Conservation (phyloP, 1,140 invertebrate species). For the Drosophila pectinifera region DNA sequence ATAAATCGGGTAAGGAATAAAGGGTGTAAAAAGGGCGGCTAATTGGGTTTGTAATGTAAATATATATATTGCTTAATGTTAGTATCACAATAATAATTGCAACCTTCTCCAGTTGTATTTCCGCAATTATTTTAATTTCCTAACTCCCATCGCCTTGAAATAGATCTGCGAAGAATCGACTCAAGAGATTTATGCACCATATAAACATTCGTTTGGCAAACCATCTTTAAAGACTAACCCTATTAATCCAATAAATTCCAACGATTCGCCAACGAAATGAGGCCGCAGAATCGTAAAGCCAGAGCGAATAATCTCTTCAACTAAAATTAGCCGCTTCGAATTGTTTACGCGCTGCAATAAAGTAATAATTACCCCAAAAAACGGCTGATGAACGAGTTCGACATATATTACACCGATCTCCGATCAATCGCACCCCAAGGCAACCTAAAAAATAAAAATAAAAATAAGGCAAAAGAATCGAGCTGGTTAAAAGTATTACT, state of each 20-base stretch:
- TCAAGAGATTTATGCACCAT: no score
- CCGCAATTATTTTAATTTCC: no score
- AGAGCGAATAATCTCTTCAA: constrained; percentile 48
- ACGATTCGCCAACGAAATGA: constrained; percentile 37
- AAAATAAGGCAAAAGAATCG: constrained; percentile 29
- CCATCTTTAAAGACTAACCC: constrained; percentile 12
- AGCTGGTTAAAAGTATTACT: constrained; percentile 46
- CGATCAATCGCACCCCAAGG: constrained; percentile 19
- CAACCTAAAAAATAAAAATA: constrained; percentile 26
- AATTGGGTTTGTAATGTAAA: no score
- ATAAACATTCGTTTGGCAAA: constrained; percentile 1
- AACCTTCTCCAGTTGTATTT: no score
- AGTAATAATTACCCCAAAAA: constrained; percentile 70
- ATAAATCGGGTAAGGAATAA: constrained; percentile 21
- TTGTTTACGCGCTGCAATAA: constrained; percentile 63
- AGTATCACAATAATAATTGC: no score
- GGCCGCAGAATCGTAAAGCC: constrained; percentile 44
- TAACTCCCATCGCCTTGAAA: not conserved
- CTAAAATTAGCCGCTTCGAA: constrained; percentile 61
- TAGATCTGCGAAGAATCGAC: not conserved
- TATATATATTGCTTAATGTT: no score
- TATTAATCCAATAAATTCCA: constrained; percentile 22
- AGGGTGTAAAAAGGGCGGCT: not conserved
- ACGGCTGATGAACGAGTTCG: not conserved
- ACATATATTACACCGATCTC: constrained; percentile 32